Base-by-base conservation (phyloP, 2,888 invertebrate species). In the Lumbricus terrestris region DNA sequence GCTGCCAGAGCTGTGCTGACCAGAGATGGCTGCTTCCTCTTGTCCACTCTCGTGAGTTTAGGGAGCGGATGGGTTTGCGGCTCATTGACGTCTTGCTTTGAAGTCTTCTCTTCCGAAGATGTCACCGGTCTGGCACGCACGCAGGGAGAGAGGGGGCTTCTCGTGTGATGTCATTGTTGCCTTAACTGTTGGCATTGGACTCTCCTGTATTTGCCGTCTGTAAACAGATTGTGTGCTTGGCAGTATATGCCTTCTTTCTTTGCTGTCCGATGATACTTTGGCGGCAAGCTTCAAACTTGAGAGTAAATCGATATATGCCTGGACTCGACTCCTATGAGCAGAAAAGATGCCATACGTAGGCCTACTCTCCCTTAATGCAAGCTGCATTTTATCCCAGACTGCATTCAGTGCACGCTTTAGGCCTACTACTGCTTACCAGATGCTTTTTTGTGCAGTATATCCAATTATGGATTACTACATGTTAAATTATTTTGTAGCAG, bases 151-250 rank as follows among this genome's bases (percentile, higher is more conserved):
- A 15, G 47, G 20, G 69, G 29, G 69, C 4, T 11, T 69, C 69
- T 1, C n/a, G 69, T 69, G 69, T 69, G 69, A 69, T 69, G 69
- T 69, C 69, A 69, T 69, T 69, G 69, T 69, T 69, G 69, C 69
- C 69, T 69, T 69, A 69, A 69, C 69, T 69, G 69, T 69, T 69
- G 69, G 69, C 69, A 69, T 69, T 69, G 69, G 69, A 69, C 69
- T 69, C 69, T 69, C 29, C n/a, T 69, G 69, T 69, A 69, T 69
- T 69, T 69, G 69, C 69, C 16, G 69, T 4, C 29, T 69, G 69
- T 69, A 3, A 69, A 69, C 69, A 69, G 69, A 69, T 11, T 69
- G 69, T 69, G 69, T 69, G 69, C 69, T 69, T 69, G 69, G 69
- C 69, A 69, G 69, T 69, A n/a, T 69, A 69, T 69, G 69, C 69